These are phyloP conservation scores for Thera britannica DNA, from an alignment of 2,888 invertebrate species.

Conservation along the genomic window DNA sequence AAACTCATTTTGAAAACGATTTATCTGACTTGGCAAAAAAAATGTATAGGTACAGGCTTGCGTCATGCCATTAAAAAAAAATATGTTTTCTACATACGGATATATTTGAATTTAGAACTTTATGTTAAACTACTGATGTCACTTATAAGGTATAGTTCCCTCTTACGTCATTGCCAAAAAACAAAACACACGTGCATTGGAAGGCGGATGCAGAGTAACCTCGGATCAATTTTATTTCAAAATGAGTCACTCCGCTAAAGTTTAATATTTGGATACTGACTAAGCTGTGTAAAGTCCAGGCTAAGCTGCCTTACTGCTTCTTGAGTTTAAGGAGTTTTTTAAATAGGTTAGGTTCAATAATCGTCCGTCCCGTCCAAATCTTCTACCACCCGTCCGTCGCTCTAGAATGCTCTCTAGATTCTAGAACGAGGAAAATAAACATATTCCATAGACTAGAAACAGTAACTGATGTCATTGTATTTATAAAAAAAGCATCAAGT, in stretches of 20 bases:
- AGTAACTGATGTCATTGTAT: too few relatives aligned
- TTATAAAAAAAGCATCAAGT: too few relatives aligned
- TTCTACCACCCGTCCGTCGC: too few relatives aligned
- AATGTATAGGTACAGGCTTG: too few relatives aligned
- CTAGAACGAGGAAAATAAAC: too few relatives aligned
- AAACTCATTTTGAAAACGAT: too few relatives aligned
- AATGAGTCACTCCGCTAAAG: conserved; percentile 60
- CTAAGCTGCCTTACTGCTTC: conserved; percentile 44
- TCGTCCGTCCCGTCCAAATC: too few relatives aligned
- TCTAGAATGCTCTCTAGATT: too few relatives aligned
- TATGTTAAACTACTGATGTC: background rate
- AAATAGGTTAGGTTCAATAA: too few relatives aligned
- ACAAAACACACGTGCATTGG: conserved; percentile 46
- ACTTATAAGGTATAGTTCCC: background rate
- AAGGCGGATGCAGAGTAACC: conserved; percentile 72
- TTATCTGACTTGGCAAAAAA: too few relatives aligned
- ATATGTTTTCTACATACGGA: background rate
- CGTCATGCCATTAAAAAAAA: background rate
- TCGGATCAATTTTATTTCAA: conserved; percentile 61
- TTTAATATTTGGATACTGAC: background rate
- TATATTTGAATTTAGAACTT: too few relatives aligned
- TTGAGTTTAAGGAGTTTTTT: background rate
- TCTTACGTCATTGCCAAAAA: conserved; percentile 53
- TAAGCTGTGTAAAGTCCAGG: conserved; percentile 1
- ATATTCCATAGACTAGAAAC: too few relatives aligned